Evolutionary conservation across 2,797 vertebrate genomes (phyloP).

Genomic region (Esox masquinongy): DNA sequence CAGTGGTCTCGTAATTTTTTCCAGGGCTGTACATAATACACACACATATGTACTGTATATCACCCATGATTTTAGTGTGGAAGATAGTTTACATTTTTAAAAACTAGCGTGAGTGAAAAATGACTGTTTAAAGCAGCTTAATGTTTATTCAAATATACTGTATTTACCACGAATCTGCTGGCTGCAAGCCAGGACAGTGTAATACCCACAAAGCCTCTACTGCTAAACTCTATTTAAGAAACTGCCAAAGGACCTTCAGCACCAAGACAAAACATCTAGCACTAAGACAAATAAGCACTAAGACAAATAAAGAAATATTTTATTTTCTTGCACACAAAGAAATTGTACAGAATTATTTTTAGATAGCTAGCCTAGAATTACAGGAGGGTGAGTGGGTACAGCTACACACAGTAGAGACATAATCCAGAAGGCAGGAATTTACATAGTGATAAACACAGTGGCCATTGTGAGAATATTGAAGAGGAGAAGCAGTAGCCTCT

Average conservation of each 20-base stretch:
- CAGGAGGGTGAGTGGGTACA: background rate
- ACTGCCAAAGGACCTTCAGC: conserved; percentile 77
- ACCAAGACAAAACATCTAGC: conserved; percentile 74
- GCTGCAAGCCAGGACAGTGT: conserved; percentile 81
- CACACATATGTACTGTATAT: background rate
- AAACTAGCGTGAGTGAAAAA: no score
- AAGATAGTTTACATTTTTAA: conserved; percentile 85
- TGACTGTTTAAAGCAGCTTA: conserved; percentile 90
- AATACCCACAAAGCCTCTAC: conserved; percentile 82
- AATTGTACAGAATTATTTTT: conserved; percentile 50
- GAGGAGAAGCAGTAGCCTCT: background rate
- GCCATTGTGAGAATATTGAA: conserved; percentile 5
- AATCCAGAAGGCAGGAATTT: background rate
- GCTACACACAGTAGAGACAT: background rate
- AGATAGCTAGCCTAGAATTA: background rate
- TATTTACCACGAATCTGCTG: conserved; percentile 81
- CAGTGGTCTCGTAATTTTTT: no score
- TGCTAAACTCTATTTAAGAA: conserved; percentile 83
- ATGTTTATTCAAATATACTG: conserved; percentile 87
- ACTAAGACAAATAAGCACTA: conserved; percentile 61
- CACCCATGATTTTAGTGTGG: conserved; percentile 66
- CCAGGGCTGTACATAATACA: no score
- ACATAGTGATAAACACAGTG: conserved; percentile 7
- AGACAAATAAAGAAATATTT: conserved; percentile 75
- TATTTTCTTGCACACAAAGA: conserved; percentile 69